These are phyloP conservation scores for Galendromus occidentalis DNA, from an alignment of 1,140 invertebrate genomes.

Conservation along the genomic window DNA sequence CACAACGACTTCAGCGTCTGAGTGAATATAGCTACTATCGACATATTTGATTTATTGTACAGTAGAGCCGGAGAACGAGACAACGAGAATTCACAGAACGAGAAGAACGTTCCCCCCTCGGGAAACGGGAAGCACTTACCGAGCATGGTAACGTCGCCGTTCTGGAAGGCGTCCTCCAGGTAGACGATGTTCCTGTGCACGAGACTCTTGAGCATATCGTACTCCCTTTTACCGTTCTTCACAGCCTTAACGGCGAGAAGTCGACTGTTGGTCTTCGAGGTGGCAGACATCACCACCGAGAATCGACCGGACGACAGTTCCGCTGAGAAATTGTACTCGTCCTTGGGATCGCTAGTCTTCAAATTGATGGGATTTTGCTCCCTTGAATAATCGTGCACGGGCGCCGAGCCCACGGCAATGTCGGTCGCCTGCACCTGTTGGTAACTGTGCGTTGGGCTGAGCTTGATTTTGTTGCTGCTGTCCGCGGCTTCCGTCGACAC, in stretches of 20 bases:
- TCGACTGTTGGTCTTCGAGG: not conserved
- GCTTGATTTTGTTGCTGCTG: constrained; percentile 9
- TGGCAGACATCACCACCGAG: not conserved
- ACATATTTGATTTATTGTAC: too few species aligned
- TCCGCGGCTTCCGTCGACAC: not conserved
- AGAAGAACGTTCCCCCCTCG: too few species aligned
- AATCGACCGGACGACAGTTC: not conserved
- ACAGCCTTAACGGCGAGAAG: constrained; percentile 50
- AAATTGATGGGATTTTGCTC: constrained; percentile 47
- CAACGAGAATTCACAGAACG: too few species aligned
- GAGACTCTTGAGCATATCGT: constrained; percentile 52
- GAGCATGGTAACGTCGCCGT: constrained; percentile 19
- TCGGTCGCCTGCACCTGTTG: not conserved
- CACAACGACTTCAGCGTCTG: not conserved
- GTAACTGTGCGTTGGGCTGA: not conserved
- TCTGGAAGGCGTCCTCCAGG: constrained; percentile 34
- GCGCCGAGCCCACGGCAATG: not conserved
- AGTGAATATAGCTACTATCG: not conserved
- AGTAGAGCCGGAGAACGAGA: too few species aligned
- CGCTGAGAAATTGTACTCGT: constrained; percentile 10
- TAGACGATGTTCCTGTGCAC: constrained; percentile 63
- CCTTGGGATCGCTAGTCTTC: constrained; percentile 12
- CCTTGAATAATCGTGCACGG: constrained; percentile 34
- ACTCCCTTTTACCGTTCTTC: constrained; percentile 45
- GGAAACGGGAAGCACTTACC: not conserved